Conservation (phyloP, 2,888 invertebrate species). For the Tipula vernalis region DNA sequence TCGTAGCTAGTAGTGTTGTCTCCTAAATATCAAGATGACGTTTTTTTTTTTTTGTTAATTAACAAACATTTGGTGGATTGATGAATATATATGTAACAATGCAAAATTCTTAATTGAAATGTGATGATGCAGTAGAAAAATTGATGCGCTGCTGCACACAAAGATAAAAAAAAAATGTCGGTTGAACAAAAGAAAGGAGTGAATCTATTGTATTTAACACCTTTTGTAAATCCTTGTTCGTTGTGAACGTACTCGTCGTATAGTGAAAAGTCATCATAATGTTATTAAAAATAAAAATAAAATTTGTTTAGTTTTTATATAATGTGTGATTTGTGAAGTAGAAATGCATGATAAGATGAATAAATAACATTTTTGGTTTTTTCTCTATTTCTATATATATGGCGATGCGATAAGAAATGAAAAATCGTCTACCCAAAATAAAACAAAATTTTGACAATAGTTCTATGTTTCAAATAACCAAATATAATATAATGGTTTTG, state of each 20-base stretch:
- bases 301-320: background rate
- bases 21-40: background rate
- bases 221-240: background rate
- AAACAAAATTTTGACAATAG: background rate
- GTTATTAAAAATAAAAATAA: background rate
- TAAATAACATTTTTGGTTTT: background rate
- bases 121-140: background rate
- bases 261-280: constrained; percentile 4
- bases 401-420: background rate
- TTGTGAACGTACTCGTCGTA: background rate
- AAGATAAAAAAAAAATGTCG: background rate
- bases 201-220: background rate
- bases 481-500: background rate
- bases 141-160: background rate
- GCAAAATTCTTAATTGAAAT: background rate
- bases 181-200: background rate
- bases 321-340: background rate
- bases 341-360: background rate
- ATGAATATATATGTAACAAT: background rate
- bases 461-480: background rate
- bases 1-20: too few relatives aligned
- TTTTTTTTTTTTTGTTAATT: background rate
- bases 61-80: background rate
- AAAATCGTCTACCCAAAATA: background rate
- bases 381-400: background rate